Evolutionary conservation across 2,888 invertebrate species (phyloP).

Genomic region (Lithophane ornitopus): DNA sequence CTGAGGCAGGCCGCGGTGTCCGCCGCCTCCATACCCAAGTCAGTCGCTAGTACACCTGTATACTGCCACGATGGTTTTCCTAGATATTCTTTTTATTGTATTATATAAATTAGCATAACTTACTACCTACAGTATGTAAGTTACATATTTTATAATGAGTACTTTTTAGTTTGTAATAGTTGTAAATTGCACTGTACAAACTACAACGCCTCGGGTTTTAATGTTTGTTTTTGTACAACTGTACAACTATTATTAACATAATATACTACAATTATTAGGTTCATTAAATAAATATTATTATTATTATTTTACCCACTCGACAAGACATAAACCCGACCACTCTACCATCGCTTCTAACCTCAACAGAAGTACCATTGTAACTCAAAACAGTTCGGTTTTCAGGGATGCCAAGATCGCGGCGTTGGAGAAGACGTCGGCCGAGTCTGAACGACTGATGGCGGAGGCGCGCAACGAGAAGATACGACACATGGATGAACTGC

Average conservation of each 20-base stretch:
- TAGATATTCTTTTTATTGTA: neutral
- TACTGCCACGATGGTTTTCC: neutral
- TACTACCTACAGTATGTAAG: neutral
- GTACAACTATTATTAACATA: neutral
- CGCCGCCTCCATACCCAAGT: constrained; percentile 94
- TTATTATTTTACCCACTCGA: neutral
- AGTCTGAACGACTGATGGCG: constrained; percentile 95
- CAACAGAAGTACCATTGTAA: constrained; percentile 54
- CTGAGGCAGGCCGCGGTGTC: constrained; percentile 95
- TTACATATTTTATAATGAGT: neutral
- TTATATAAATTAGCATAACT: neutral
- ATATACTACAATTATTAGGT: neutral
- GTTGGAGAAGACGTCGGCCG: constrained; percentile 95
- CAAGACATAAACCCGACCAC: neutral
- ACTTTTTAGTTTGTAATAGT: neutral
- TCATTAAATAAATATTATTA: neutral
- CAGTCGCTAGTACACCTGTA: constrained; percentile 39
- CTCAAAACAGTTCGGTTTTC: constrained; percentile 59
- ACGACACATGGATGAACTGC: constrained; percentile 96
- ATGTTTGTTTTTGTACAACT: neutral
- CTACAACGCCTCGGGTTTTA: neutral
- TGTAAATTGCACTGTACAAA: neutral
- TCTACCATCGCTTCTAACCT: constrained; percentile 65
- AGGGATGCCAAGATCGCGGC: constrained; percentile 97
- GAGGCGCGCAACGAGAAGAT: constrained; percentile 96